These are phyloP conservation scores for Grallaria varia DNA, from an alignment of 2,113 vertebrate species.

Conservation along the genomic window DNA sequence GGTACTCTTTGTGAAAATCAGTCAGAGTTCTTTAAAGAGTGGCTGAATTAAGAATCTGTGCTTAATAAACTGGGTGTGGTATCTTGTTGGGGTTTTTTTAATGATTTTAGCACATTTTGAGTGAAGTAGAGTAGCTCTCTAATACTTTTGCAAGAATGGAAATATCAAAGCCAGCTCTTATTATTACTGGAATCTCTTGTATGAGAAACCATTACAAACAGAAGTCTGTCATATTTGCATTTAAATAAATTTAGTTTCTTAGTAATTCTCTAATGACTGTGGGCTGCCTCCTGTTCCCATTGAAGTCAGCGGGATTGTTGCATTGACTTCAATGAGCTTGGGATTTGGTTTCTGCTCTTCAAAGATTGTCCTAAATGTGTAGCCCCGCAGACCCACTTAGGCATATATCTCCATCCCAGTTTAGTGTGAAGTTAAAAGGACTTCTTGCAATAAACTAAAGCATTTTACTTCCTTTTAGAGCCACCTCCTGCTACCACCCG, in stretches of 20 bases:
- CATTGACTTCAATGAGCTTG: neutral
- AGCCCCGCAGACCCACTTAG: neutral
- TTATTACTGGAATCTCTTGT: neutral
- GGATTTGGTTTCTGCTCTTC: neutral
- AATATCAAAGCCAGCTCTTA: conserved; percentile 22
- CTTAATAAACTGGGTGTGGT: conserved; percentile 36
- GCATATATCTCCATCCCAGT: neutral
- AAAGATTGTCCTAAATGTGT: neutral
- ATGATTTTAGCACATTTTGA: conserved; percentile 44
- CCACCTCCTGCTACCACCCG: neutral
- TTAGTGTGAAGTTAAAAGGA: neutral
- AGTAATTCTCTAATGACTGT: neutral
- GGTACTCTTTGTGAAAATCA: neutral
- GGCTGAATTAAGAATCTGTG: neutral
- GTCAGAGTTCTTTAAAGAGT: neutral
- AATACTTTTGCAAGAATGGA: conserved; percentile 26
- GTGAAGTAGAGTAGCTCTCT: neutral
- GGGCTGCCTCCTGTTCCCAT: neutral
- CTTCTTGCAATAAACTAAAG: conserved; percentile 18
- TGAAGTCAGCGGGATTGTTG: conserved; percentile 17
- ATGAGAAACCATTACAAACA: neutral
- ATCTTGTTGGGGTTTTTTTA: neutral
- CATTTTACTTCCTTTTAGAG: conserved; percentile 14
- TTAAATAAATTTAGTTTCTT: conserved; percentile 10
- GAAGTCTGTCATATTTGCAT: neutral